Percentiles rank a stretch among this genome's conserved stretches.
phyloP scores from a whole-genome alignment of 2,113 vertebrate genomes.

The Myotis yumanensis region DNA sequence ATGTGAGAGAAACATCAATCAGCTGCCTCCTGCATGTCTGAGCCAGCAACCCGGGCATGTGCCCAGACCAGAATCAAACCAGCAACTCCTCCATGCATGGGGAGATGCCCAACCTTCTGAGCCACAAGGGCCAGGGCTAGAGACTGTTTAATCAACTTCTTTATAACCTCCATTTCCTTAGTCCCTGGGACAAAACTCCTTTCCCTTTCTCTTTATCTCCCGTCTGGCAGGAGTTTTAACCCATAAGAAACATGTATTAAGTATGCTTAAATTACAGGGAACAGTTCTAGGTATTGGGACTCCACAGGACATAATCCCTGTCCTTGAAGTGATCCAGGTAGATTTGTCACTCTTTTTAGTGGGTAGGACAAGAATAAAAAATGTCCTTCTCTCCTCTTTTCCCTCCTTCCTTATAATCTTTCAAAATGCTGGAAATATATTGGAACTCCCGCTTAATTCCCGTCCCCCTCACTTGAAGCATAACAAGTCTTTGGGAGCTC shows the following conservation, averaged over 20 bases:
- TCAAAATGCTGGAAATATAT: constrained; percentile 26
- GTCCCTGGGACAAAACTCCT: neutral
- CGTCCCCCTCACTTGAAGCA: neutral
- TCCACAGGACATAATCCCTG: neutral
- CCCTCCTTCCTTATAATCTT: neutral
- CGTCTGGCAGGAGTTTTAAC: neutral
- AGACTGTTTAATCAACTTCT: neutral
- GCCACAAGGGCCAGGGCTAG: neutral
- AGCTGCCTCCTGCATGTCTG: neutral
- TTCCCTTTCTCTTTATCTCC: constrained; percentile 34
- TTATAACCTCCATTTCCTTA: neutral
- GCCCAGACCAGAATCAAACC: neutral
- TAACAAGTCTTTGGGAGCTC: neutral
- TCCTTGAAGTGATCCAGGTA: neutral
- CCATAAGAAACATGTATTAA: neutral
- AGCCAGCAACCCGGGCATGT: neutral
- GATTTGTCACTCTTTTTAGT: constrained; percentile 35
- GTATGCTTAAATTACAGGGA: constrained; percentile 48
- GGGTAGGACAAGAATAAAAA: neutral
- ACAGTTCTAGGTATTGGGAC: neutral
- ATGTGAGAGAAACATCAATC: neutral
- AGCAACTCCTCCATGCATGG: neutral
- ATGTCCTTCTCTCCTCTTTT: neutral
- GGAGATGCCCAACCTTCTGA: neutral
- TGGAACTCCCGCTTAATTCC: constrained; percentile 10